Evolutionary conservation across 2,888 invertebrate species (phyloP), one percentile per base, ranked within the genome.

Genomic region (Cancer borealis): DNA sequence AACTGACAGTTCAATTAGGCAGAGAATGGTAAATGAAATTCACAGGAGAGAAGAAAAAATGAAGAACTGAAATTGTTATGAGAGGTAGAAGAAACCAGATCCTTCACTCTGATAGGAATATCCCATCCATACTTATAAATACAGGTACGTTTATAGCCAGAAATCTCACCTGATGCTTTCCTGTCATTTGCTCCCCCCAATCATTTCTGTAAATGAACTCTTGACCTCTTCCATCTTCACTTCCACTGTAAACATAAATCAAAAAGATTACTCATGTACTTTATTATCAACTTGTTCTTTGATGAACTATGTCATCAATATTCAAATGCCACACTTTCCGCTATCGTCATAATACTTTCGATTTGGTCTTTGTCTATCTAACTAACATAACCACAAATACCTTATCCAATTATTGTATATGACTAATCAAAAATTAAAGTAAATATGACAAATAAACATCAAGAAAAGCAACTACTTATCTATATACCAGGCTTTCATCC

Each of bases 151-250:
- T 73, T 26, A 73, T 4, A 73, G 73, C 5, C 73, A 73, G 26
- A 89, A 12, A 49, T 46, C 91, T 46, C 49, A 95, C 95, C 94
- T 92, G 60, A 88, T 93, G 92, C 66, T 95, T 94, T 45, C 93
- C 95, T 26, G 66, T 91, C 30, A 94, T 60, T 88, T 95, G 95
- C 49, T 95, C 95, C 2, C 95, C 95, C 95, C 95, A 95, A 26
- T 95, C 95, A 14, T 92, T 93, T 14, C 60, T 47, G 17, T 66
- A 91, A 17, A 88, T 60, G 46, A 60, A 95, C 88, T 95, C 92
- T 87, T 95, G 93, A 6, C 95, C 95, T 21, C 94, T 93, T 3
- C 87, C 84, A 17, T 92, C 93, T 47, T 95, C 95, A 45, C 88
- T 73, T 30, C 92, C 73, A 10, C 73, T 73, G n/a, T 26, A 73